These are phyloP conservation scores for Panagrolaimus sp. DNA, from an alignment of 1,140 invertebrate genomes.

Conservation along the genomic window DNA sequence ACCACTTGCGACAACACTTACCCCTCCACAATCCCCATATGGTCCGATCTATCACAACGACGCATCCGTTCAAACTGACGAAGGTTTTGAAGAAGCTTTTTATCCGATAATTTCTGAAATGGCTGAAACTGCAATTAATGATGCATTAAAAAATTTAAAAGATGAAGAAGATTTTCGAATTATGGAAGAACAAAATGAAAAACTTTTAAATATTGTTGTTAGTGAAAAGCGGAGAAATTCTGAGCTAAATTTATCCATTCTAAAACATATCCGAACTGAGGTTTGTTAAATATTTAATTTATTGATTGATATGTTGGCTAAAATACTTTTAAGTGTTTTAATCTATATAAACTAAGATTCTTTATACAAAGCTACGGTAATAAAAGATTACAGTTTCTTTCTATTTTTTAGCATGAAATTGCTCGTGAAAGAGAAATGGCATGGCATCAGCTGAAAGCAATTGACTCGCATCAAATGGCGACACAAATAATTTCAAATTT, in stretches of 20 bases:
- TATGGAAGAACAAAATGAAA: conserved; percentile 21
- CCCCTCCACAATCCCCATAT: background rate
- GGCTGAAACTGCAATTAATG: conserved; percentile 25
- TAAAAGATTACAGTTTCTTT: background rate
- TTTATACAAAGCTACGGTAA: background rate
- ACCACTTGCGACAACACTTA: background rate
- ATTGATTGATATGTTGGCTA: no score
- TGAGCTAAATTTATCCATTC: conserved; percentile 11
- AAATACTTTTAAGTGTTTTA: no score
- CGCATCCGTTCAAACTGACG: background rate
- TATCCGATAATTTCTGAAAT: conserved; percentile 27
- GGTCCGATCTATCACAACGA: background rate
- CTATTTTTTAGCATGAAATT: conserved; percentile 8
- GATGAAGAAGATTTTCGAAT: conserved; percentile 28
- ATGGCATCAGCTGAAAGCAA: conserved; percentile 16
- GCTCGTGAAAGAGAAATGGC: conserved; percentile 13
- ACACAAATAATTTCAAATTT: conserved; percentile 16
- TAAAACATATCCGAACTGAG: background rate
- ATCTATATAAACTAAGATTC: no score
- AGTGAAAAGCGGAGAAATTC: conserved; percentile 22
- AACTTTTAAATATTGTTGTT: conserved; percentile 21
- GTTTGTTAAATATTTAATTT: background rate
- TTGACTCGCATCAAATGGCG: conserved; percentile 22
- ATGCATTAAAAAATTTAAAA: conserved; percentile 22
- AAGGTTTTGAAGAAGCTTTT: conserved; percentile 29